Percentiles rank a stretch among this genome's conserved stretches.
Evolutionary conservation across 2,113 vertebrate genomes (phyloP).

Genomic region (Myiozetetes cayanensis): DNA sequence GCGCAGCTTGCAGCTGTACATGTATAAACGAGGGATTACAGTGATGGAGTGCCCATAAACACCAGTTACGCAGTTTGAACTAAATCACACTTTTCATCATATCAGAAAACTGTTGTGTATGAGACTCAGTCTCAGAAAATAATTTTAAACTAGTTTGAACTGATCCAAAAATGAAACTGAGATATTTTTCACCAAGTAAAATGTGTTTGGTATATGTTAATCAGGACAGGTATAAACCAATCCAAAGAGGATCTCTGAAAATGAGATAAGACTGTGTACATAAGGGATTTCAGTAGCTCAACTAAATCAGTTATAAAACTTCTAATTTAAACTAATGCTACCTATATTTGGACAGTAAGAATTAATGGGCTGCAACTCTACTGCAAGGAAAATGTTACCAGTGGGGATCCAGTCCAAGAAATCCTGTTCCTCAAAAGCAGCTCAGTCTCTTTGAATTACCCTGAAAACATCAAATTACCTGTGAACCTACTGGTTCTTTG

Average conservation of each 20-base stretch:
- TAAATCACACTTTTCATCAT: slow-evolving; percentile 22
- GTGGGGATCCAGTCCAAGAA: slow-evolving; percentile 15
- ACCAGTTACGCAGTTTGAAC: not conserved
- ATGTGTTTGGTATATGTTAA: slow-evolving; percentile 28
- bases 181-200: slow-evolving; percentile 5
- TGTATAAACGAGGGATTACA: not conserved
- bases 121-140: not conserved
- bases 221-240: slow-evolving; percentile 9
- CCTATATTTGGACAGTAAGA: slow-evolving; percentile 58
- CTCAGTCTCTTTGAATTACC: not conserved
- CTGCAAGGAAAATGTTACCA: not conserved
- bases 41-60: slow-evolving; percentile 23
- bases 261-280: slow-evolving; percentile 50
- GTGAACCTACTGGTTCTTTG: not conserved
- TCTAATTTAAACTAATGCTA: slow-evolving; percentile 62
- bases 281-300: slow-evolving; percentile 45
- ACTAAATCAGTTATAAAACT: slow-evolving; percentile 57
- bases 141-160: not conserved
- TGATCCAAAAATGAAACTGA: not conserved
- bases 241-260: slow-evolving; percentile 38
- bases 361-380: slow-evolving; percentile 19
- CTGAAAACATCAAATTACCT: not conserved
- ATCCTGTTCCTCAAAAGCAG: slow-evolving; percentile 21
- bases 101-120: not conserved
- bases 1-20: not conserved